Evolutionary conservation across 2,888 invertebrate species (phyloP).

Genomic region (Synanthedon myopaeformis): DNA sequence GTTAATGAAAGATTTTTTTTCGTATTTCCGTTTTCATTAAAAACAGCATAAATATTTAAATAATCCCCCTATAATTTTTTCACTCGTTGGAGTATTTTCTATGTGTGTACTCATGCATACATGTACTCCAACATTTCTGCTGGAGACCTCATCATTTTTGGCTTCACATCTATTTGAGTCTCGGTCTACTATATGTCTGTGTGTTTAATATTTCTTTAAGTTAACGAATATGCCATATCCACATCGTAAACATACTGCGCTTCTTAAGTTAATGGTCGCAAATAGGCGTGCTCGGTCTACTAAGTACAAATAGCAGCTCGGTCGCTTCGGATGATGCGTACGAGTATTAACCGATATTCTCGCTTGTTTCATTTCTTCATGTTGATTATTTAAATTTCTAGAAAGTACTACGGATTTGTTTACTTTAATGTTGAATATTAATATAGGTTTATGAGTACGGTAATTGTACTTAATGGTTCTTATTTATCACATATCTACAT

Average conservation of each 20-base stretch:
- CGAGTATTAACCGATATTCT: slow-evolving; percentile 8
- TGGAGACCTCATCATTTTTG: too few species aligned
- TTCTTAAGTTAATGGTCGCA: not conserved
- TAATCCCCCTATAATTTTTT: too few species aligned
- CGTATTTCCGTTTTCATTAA: too few species aligned
- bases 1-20: too few species aligned
- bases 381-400: slow-evolving; percentile 48
- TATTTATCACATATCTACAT: not conserved
- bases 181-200: too few species aligned
- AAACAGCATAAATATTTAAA: too few species aligned
- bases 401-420: slow-evolving; percentile 56
- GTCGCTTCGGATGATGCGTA: slow-evolving; percentile 28
- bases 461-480: slow-evolving; percentile 33
- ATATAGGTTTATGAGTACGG: slow-evolving; percentile 44
- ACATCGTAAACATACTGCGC: not conserved
- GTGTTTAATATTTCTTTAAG: too few species aligned
- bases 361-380: slow-evolving; percentile 7
- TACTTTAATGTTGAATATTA: slow-evolving; percentile 60
- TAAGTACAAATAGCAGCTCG: slow-evolving; percentile 38
- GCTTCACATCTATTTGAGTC: too few species aligned
- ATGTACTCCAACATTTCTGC: too few species aligned
- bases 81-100: too few species aligned
- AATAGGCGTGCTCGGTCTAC: slow-evolving; percentile 46
- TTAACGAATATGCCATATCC: not conserved
- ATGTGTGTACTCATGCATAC: too few species aligned